A percentile compares a stretch with the other conserved stretches of the same genome.
Conservation (phyloP, 2,888 invertebrate genomes). For the Pollenia griseotomentosa region DNA sequence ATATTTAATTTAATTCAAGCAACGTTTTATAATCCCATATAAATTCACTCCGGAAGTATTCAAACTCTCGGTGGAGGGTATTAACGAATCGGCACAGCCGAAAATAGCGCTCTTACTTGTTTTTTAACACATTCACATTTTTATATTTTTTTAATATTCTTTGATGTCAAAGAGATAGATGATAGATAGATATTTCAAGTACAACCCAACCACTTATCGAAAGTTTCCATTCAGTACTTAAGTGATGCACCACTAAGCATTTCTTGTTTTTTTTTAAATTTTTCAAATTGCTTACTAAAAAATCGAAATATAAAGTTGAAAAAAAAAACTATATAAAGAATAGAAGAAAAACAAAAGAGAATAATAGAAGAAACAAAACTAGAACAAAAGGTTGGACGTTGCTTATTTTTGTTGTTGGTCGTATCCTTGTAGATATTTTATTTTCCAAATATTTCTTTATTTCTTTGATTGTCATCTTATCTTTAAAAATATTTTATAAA, state of each 20-base stretch:
- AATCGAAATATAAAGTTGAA: not conserved
- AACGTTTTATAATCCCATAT: no score
- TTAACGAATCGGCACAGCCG: no score
- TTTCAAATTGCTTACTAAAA: not conserved
- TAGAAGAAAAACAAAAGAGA: conserved; percentile 5
- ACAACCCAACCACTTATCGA: conserved; percentile 50
- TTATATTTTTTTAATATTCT: conserved; percentile 8
- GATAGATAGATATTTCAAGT: conserved; percentile 30
- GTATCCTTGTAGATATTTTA: conserved; percentile 30
- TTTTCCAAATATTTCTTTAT: conserved; percentile 19
- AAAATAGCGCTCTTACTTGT: no score
- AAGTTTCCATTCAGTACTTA: conserved; percentile 46
- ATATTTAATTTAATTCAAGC: no score
- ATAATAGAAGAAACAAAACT: conserved; percentile 1
- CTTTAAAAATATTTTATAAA: not conserved
- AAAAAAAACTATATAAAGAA: not conserved
- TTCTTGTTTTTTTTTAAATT: not conserved
- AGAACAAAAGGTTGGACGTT: conserved; percentile 38
- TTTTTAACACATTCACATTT: no score
- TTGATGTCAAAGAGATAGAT: conserved; percentile 47
- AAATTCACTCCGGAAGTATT: no score
- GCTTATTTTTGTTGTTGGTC: not conserved
- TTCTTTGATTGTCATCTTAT: conserved; percentile 39
- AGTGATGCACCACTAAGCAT: conserved; percentile 55
- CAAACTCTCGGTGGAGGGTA: no score